These are phyloP conservation scores for Acronicta alni DNA, from an alignment of 2,888 invertebrate genomes.

Conservation along the genomic window DNA sequence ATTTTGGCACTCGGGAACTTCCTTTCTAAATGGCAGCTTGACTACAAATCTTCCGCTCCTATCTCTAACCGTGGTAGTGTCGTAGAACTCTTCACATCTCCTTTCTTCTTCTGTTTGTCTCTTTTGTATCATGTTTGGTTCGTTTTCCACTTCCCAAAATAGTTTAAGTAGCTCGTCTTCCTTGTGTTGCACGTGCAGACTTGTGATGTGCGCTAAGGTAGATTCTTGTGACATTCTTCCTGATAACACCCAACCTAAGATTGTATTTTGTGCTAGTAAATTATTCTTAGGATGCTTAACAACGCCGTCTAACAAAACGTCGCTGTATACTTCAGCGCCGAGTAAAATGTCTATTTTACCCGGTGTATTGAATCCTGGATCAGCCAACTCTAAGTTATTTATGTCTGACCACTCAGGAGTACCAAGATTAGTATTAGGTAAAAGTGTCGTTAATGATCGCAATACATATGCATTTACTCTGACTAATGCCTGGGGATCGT, in stretches of 20 bases:
- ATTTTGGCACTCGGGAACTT: slow-evolving; percentile 30
- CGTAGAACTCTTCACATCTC: slow-evolving; percentile 45
- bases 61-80: slow-evolving; percentile 42
- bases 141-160: slow-evolving; percentile 49
- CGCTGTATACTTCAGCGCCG: slow-evolving; percentile 13
- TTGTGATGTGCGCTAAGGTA: slow-evolving; percentile 2
- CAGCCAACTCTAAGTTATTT: slow-evolving; percentile 4
- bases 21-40: slow-evolving; percentile 32
- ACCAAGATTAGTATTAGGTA: slow-evolving; percentile 6
- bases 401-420: slow-evolving; percentile 6
- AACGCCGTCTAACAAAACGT: slow-evolving; percentile 13
- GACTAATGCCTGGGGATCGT: slow-evolving; percentile 4
- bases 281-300: slow-evolving; percentile 16
- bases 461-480: slow-evolving; percentile 6
- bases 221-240: slow-evolving; percentile 15
- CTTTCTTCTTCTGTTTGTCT: slow-evolving; percentile 40
- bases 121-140: slow-evolving; percentile 30
- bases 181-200: slow-evolving; percentile 7
- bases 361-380: slow-evolving; percentile 13
- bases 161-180: slow-evolving; percentile 43
- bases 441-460: slow-evolving; percentile 8
- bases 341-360: slow-evolving; percentile 24
- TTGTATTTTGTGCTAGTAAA: slow-evolving; percentile 25
- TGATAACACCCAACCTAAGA: slow-evolving; percentile 1
- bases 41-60: slow-evolving; percentile 33